phyloP scores from a whole-genome alignment of 2,113 vertebrate species.

The Sporophila hypoxantha region DNA sequence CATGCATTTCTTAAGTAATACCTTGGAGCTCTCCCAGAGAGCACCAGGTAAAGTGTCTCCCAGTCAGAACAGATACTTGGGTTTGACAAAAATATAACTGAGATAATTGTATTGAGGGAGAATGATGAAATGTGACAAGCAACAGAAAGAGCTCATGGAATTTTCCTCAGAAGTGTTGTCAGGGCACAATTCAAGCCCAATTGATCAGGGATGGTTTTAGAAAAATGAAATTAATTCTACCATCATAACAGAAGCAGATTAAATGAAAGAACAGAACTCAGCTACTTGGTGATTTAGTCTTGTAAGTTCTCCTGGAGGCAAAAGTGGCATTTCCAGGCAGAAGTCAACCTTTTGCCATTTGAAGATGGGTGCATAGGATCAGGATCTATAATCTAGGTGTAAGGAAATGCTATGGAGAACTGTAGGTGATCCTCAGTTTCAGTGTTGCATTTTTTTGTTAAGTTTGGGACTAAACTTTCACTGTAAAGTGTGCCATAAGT shows the following conservation, averaged over 20 bases:
- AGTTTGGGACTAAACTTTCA: background rate
- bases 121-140: background rate
- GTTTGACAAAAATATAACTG: background rate
- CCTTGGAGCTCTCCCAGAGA: background rate
- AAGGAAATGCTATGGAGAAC: background rate
- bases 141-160: background rate
- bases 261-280: background rate
- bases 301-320: background rate
- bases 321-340: background rate
- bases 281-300: background rate
- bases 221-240: constrained; percentile 34
- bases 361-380: background rate
- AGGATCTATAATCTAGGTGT: background rate
- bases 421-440: background rate
- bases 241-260: background rate
- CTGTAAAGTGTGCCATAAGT: background rate
- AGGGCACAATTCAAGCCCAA: background rate
- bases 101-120: background rate
- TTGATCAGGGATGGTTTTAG: background rate
- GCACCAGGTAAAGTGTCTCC: background rate
- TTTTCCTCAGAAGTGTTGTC: background rate
- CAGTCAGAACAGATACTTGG: background rate
- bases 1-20: background rate
- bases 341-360: background rate
- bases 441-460: background rate